phyloP scores from a whole-genome alignment of 2,888 invertebrate species.

The Aproaerema taeniolella region DNA sequence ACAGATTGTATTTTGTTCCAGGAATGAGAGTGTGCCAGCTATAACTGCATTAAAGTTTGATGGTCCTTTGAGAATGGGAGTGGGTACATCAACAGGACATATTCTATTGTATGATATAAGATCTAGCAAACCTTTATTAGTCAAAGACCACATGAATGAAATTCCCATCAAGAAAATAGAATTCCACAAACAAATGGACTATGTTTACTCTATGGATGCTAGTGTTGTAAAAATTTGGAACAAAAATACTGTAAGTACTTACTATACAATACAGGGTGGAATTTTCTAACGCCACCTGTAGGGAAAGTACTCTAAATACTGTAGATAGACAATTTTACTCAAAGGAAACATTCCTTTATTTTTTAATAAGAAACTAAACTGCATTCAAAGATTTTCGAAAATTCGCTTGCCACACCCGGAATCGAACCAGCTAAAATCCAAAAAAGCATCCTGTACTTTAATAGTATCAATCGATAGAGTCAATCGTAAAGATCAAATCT shows the following conservation, averaged over 20 bases:
- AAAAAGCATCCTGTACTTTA: no score
- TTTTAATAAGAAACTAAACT: no score
- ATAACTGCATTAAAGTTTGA: slow-evolving; percentile 89
- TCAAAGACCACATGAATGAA: slow-evolving; percentile 97
- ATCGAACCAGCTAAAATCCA: no score
- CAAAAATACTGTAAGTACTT: slow-evolving; percentile 83
- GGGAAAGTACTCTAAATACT: no score
- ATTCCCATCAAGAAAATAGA: slow-evolving; percentile 92
- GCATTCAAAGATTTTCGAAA: no score
- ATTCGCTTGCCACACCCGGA: no score
- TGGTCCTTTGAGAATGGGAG: slow-evolving; percentile 86
- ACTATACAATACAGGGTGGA: no score
- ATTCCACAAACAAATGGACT: slow-evolving; percentile 88
- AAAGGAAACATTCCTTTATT: no score
- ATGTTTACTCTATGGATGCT: slow-evolving; percentile 93
- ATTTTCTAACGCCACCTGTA: no score
- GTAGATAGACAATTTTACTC: no score
- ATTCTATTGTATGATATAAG: slow-evolving; percentile 96
- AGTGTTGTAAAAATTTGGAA: slow-evolving; percentile 95
- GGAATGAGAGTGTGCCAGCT: slow-evolving; percentile 81
- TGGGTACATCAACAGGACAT: slow-evolving; percentile 96
- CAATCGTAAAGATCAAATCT: no score
- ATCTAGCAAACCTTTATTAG: slow-evolving; percentile 89
- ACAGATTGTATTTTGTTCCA: slow-evolving; percentile 42
- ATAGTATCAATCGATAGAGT: no score